Conservation (phyloP, 2,797 vertebrate species). For the Myotis vivesi region DNA sequence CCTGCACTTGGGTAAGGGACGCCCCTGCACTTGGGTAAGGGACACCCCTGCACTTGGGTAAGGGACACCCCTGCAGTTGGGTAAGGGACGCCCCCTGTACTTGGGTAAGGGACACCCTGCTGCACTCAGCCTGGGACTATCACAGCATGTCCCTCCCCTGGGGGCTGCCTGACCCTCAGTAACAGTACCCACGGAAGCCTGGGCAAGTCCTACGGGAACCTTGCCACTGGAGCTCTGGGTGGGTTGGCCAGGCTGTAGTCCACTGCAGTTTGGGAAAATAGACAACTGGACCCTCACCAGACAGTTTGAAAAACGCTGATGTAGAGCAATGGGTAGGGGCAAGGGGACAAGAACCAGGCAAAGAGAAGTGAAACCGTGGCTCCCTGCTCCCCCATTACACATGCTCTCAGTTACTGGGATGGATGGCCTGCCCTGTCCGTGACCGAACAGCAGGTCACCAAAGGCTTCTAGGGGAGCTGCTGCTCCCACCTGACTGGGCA, state of each 20-base stretch:
- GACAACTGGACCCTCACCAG: background rate
- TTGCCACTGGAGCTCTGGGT: accelerated
- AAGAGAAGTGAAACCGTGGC: background rate
- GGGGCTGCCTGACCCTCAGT: background rate
- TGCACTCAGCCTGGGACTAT: background rate
- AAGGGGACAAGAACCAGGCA: background rate
- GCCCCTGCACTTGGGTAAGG: no score
- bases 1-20: no score
- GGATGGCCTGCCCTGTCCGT: background rate
- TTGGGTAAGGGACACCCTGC: no score
- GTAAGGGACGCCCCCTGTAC: no score
- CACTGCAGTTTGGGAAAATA: background rate
- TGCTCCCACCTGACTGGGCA: background rate
- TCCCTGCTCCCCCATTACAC: background rate
- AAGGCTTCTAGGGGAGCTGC: background rate
- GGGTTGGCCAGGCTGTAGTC: no score
- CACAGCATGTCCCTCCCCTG: background rate
- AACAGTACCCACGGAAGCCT: background rate
- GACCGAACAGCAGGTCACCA: background rate
- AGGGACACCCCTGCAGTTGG: no score
- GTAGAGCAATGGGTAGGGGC: background rate
- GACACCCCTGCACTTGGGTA: no score
- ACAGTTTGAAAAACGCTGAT: background rate
- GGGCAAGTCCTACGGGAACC: background rate
- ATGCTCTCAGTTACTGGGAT: background rate